A percentile compares a stretch with the other conserved stretches of the same genome.
Conservation (phyloP, 2,113 vertebrate species). For the Felis catus region DNA sequence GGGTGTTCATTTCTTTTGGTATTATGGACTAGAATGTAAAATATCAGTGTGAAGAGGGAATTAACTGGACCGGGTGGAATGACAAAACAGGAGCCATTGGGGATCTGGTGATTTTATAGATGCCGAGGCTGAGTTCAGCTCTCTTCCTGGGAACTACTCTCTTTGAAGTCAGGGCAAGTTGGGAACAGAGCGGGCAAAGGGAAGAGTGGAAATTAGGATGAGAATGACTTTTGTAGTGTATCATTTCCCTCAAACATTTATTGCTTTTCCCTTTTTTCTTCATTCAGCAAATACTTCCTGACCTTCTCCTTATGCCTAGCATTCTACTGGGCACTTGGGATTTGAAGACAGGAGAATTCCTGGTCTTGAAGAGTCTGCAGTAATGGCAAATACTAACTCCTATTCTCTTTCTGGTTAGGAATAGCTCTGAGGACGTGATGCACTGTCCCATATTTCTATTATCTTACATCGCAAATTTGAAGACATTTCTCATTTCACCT, state of each 20-base stretch:
- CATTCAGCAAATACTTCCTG: not conserved
- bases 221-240: not conserved
- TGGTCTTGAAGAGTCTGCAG: not conserved
- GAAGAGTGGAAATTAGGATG: not conserved
- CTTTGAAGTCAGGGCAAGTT: slow-evolving; percentile 25
- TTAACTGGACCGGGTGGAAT: not conserved
- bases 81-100: not conserved
- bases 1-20: not conserved
- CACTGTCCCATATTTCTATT: not conserved
- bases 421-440: not conserved
- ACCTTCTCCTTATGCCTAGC: not conserved
- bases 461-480: not conserved
- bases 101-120: not conserved
- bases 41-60: not conserved
- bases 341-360: not conserved
- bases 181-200: not conserved
- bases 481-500: not conserved
- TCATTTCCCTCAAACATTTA: not conserved
- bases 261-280: not conserved
- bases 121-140: not conserved
- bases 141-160: not conserved
- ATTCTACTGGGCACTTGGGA: not conserved
- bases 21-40: not conserved
- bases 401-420: not conserved
- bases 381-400: not conserved